Conservation (phyloP, 1,140 invertebrate species). For the Zophobas atratus region DNA sequence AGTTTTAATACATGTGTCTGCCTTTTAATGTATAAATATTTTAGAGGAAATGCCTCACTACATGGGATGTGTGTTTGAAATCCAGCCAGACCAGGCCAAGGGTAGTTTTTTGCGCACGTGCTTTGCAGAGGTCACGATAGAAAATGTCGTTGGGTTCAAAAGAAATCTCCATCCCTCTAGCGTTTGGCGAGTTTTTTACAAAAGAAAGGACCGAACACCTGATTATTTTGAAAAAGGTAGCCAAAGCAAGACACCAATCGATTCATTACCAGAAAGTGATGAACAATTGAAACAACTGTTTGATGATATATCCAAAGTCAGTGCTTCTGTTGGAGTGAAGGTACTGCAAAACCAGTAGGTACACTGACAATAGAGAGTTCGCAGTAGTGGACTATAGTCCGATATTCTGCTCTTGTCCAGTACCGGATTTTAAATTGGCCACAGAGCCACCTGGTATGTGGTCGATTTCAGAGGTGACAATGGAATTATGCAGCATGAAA, state of each 20-base stretch:
- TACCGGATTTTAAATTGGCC: too few relatives aligned
- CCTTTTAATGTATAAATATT: too few relatives aligned
- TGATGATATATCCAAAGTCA: neutral
- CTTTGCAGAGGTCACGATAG: too few relatives aligned
- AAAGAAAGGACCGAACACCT: neutral
- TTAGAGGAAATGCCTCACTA: too few relatives aligned
- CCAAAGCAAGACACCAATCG: neutral
- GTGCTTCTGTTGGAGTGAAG: neutral
- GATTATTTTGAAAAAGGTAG: constrained; percentile 4
- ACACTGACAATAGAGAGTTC: constrained; percentile 4
- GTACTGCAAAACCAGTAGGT: neutral
- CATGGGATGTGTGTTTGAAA: too few relatives aligned
- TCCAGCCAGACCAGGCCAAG: too few relatives aligned
- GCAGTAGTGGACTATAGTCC: neutral
- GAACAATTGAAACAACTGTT: constrained; percentile 1
- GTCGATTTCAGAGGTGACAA: neutral
- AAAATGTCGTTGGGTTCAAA: too few relatives aligned
- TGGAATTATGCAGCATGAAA: constrained; percentile 5
- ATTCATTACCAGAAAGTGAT: neutral
- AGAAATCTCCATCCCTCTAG: too few relatives aligned
- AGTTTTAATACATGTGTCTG: too few relatives aligned
- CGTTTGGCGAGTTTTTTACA: neutral
- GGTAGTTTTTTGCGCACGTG: too few relatives aligned
- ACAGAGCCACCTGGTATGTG: neutral
- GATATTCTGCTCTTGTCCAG: too few relatives aligned